A percentile compares a stretch with the other conserved stretches of the same genome.
phyloP scores from a whole-genome alignment of 1,140 invertebrate species.

The Ceratosolen fusciceps region DNA sequence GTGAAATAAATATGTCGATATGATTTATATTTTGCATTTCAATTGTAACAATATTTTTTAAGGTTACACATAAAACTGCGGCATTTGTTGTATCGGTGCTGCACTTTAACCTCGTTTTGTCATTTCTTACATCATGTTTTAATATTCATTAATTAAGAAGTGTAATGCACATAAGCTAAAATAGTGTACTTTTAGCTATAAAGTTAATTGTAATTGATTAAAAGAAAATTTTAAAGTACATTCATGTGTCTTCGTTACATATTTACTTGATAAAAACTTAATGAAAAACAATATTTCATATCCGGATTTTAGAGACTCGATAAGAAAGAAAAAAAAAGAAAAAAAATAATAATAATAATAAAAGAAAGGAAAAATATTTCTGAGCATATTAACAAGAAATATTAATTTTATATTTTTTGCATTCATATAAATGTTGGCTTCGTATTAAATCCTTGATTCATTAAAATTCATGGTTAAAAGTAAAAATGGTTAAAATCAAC shows the following conservation, averaged over 20 bases:
- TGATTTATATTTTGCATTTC: neutral
- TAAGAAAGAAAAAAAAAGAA: neutral
- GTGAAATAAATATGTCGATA: too few relatives aligned
- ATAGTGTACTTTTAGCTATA: neutral
- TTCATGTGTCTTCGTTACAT: neutral
- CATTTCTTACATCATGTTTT: neutral
- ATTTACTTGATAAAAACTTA: neutral
- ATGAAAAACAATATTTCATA: neutral
- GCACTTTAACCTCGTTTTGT: neutral
- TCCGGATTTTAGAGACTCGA: neutral
- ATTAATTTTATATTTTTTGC: neutral
- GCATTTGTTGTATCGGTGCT: neutral
- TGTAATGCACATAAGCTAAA: neutral
- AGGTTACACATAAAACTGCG: too few relatives aligned
- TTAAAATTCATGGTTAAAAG: neutral
- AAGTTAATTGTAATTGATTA: neutral
- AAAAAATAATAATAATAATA: neutral
- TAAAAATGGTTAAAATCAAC: neutral
- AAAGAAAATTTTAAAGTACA: constrained; percentile 4
- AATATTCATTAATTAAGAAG: neutral
- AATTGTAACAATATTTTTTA: neutral
- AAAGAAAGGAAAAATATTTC: neutral
- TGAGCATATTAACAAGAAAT: neutral
- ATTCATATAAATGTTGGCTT: neutral
- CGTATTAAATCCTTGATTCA: neutral